These are phyloP conservation scores for Thinocorus orbignyianus DNA, from an alignment of 2,113 vertebrate genomes.

Conservation along the genomic window DNA sequence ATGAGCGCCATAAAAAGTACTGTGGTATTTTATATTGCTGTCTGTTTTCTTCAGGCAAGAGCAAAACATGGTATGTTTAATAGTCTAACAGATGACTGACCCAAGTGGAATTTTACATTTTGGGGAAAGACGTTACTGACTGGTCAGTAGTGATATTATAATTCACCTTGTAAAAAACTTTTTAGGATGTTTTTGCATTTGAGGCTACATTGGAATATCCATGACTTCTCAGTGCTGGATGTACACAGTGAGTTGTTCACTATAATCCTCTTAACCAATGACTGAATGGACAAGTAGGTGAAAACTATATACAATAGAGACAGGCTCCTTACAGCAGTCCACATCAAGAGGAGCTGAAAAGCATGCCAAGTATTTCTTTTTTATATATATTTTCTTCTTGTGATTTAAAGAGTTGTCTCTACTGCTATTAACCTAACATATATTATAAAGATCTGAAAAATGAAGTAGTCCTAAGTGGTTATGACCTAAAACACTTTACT, in stretches of 20 bases:
- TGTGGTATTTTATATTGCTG: background rate
- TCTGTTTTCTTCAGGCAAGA: background rate
- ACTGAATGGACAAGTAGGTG: background rate
- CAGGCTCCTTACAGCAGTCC: background rate
- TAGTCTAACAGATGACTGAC: background rate
- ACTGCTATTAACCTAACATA: background rate
- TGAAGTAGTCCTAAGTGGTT: background rate
- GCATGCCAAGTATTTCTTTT: background rate
- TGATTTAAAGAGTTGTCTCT: background rate
- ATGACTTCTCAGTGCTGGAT: background rate
- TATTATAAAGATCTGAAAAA: background rate
- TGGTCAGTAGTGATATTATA: background rate
- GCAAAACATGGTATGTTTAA: background rate
- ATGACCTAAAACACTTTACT: background rate
- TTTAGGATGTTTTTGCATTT: background rate
- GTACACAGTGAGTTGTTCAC: background rate
- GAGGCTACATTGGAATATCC: background rate
- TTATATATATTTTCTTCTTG: background rate
- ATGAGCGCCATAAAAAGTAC: background rate
- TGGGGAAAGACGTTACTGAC: background rate
- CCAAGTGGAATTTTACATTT: background rate
- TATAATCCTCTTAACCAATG: accelerated
- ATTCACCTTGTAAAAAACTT: background rate
- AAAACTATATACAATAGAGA: background rate
- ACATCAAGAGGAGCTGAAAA: background rate